Base-by-base conservation (phyloP, 2,888 invertebrate species). In the Scaptodrosophila latifasciaeformis region DNA sequence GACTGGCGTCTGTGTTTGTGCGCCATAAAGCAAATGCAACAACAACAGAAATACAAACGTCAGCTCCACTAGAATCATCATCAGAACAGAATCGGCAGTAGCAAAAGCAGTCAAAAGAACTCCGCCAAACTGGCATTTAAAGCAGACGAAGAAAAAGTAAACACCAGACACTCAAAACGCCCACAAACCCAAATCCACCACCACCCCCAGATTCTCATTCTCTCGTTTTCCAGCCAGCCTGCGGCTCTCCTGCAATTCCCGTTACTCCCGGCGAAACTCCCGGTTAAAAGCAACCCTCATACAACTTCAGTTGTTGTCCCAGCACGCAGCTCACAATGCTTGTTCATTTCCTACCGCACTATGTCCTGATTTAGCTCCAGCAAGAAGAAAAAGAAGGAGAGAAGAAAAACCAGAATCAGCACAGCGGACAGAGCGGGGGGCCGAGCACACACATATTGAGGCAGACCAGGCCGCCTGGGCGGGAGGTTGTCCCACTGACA, bases 261-360 rank as follows among this genome's bases (percentile, higher is more conserved):
- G n/a, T n/a, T n/a, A n/a, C n/a, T n/a, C 15, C 42, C 15, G 30
- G 29, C 34, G 34, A 40, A 54, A 42, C 37, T n/a, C n/a, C n/a
- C n/a, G n/a, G n/a, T n/a, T n/a, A n/a, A 34, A 13, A 13, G 13
- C 34, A 10, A 2, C 4, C 4, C 37, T 37, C 17, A 2, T 10
- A 9, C 37, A 17, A 3, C 15, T 34, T 34, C 12, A 30, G 13
- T 12, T 34, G 34, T 15, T 34, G 34, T 34, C 12, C 15, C 34
- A 17, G 15, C 19, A 9, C 21, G 34, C 49, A 40, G 40, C 37
- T 51, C 30, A 65, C 44, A 62, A 67, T 55, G 54, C 48, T 42
- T 37, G 45, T 46, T 54, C 49, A 49, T 53, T 63, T 69, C 68
- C 66, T 75, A 75, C 81, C 75, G 68, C 75, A 75, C 75, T 75